Conservation (phyloP, 2,888 invertebrate genomes). For the Linnaemya vulpina region DNA sequence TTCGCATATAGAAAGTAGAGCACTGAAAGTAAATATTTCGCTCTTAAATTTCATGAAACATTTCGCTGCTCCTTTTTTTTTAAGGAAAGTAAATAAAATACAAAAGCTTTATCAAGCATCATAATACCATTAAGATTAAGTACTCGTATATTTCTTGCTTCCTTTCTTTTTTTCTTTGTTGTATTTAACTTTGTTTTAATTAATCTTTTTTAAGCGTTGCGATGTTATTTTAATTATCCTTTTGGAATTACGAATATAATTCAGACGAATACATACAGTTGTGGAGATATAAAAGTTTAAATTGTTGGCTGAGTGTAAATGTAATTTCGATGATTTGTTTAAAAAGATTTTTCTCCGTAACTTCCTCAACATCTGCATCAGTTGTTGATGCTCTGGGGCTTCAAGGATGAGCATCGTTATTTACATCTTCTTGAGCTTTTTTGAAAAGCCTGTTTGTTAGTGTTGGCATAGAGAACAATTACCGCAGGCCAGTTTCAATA, state of each 20-base stretch:
- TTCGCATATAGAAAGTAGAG: neutral
- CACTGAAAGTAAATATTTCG: constrained; percentile 11
- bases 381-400: too few relatives aligned
- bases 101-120: constrained; percentile 34
- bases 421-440: too few relatives aligned
- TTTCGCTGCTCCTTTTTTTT: constrained; percentile 1
- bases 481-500: too few relatives aligned
- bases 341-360: too few relatives aligned
- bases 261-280: neutral
- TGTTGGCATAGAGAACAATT: too few relatives aligned
- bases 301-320: neutral
- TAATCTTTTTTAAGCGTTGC: constrained; percentile 53
- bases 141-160: neutral
- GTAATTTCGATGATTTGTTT: neutral
- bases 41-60: constrained; percentile 25
- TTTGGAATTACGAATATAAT: constrained; percentile 26
- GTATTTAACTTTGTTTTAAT: constrained; percentile 52
- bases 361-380: too few relatives aligned
- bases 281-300: neutral
- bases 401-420: too few relatives aligned
- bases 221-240: constrained; percentile 60
- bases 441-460: too few relatives aligned
- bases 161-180: neutral
- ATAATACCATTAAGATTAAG: constrained; percentile 37
- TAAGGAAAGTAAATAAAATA: neutral